Base-by-base conservation (phyloP, 2,797 vertebrate genomes). In the Notolepis coatsorum region DNA sequence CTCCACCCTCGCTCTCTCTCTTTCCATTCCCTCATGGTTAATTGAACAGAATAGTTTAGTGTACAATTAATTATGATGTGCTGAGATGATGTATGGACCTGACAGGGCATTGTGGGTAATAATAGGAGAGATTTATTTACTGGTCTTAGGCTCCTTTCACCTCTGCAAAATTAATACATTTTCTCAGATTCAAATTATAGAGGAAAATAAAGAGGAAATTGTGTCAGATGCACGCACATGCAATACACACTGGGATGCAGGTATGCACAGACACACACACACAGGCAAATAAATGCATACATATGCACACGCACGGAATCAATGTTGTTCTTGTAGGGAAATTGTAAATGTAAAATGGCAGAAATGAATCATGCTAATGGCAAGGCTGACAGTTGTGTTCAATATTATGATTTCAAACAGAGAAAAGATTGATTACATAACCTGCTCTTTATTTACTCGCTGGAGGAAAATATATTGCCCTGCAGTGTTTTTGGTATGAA, bases 361-460 rank as follows among this genome's bases (percentile, higher is more conserved):
- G 77, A 88, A 92, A 94, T 94, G 88, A 93, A 94, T 94, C 93
- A 93, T 86, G 81, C 85, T 94, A 93, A 94, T 94, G 89, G 91
- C 83, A 90, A 68, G 73, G 88, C 83, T 92, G 93, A 93, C 93
- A 93, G 89, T 80, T 85, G 81, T 82, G 90, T 90, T 93, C 91
- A 92, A 92, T 93, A 93, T 93, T 93, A 91, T 90, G 86, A 91
- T 92, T 94, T 91, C 87, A 91, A 91, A 86, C 71, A 84, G 77
- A 72, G 67, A 65, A 87, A 92, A 92, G 93, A 94, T 93, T 93
- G 91, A 94, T 94, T 91, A 86, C 85, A 82, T 92, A 91, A 91
- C 84, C 85, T 81, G 74, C 75, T 84, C 84, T 91, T 91, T 92
- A 93, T 93, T 93, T 93, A 93, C 89, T 90, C 61, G 72, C 62